Conservation (phyloP, 2,113 vertebrate genomes). For the Laticauda laticaudata region DNA sequence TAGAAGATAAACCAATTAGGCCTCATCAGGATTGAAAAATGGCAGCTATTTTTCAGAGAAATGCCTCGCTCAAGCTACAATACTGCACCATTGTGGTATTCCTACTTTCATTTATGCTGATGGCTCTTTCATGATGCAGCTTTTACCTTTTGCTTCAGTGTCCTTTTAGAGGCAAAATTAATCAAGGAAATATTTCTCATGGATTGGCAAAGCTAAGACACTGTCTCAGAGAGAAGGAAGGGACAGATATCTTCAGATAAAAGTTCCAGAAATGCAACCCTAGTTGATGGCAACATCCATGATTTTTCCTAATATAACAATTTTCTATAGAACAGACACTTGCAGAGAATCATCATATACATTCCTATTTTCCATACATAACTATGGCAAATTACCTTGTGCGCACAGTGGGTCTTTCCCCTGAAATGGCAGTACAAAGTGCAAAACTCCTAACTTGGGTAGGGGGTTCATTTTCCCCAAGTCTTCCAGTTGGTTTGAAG, state of each 20-base stretch:
- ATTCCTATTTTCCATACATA: not conserved
- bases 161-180: not conserved
- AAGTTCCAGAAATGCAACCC: not conserved
- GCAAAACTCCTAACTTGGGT: not conserved
- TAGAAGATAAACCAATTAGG: not conserved
- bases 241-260: not conserved
- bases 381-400: not conserved
- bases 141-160: not conserved
- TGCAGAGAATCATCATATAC: not conserved
- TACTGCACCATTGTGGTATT: not conserved
- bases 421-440: not conserved
- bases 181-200: not conserved
- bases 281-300: too few species aligned
- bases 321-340: not conserved
- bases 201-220: not conserved
- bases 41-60: not conserved
- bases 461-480: not conserved
- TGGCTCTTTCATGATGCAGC: not conserved
- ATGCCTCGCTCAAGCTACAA: not conserved
- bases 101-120: not conserved
- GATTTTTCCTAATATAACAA: not conserved
- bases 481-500: not conserved
- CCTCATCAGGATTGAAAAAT: not conserved
- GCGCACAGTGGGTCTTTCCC: not conserved
- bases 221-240: too few species aligned